phyloP scores from a whole-genome alignment of 2,113 vertebrate species.

The Xiphophorus hellerii region DNA sequence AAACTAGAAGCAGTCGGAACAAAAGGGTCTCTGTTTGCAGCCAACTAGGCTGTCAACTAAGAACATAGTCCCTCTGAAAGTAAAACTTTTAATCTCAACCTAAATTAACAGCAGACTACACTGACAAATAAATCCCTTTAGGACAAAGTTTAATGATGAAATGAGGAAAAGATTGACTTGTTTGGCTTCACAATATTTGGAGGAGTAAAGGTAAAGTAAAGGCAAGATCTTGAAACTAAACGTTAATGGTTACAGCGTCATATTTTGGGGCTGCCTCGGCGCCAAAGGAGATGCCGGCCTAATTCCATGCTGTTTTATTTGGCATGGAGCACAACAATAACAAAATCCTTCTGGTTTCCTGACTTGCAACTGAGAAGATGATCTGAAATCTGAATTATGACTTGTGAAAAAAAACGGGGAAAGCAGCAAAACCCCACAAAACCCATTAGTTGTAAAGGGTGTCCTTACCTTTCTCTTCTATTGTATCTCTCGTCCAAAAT shows the following conservation, averaged over 20 bases:
- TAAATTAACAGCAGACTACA: background rate
- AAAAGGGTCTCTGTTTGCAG: background rate
- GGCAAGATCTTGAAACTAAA: background rate
- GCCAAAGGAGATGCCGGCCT: background rate
- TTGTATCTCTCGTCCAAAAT: background rate
- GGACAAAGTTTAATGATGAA: background rate
- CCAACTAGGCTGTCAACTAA: background rate
- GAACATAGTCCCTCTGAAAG: background rate
- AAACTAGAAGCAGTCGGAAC: background rate
- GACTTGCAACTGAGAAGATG: no score
- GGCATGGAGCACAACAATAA: background rate
- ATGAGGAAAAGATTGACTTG: background rate
- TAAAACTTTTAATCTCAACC: background rate
- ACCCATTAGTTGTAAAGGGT: background rate
- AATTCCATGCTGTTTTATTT: background rate
- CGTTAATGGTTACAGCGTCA: background rate
- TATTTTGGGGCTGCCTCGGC: background rate
- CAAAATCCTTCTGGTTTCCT: background rate
- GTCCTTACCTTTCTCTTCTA: background rate
- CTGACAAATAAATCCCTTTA: background rate
- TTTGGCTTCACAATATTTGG: background rate
- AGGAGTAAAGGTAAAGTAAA: background rate
- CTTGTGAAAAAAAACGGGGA: background rate
- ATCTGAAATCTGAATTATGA: no score
- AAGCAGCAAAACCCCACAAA: background rate